Evolutionary conservation across 64 coral and sea anemone species (phyloP), one percentile per base, ranked within the genome.

Genomic region (Trachythela sp.): DNA sequence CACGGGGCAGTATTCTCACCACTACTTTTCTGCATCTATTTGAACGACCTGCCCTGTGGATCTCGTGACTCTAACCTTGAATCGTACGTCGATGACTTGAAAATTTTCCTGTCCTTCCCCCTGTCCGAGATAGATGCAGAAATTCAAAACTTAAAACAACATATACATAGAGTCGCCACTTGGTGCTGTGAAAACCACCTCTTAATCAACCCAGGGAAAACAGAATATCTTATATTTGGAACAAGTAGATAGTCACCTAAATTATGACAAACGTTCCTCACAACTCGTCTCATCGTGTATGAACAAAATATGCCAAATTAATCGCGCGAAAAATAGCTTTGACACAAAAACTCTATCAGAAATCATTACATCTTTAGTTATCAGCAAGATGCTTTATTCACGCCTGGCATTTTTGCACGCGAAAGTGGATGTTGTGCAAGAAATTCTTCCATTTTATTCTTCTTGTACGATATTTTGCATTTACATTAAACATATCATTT

Each of bases 141-240:
- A 64, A 70, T 88, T 24, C 67, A 39, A 34, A 70, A 43, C 37
- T 1, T 51, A n/a, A 15, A 41, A 48, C 37, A 88, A 4, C 33
- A 70, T 33, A 13, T 88, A 54, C 54, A 31, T 20, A 70, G 38
- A 88, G 86, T 70, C 52, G 34, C 54, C 9, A 88, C 15, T 26
- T 86, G 20, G 33, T 88, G 59, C 9, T 88, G 58, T 31, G 86
- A 70, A 45, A 88, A 71, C 56, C 17, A 71, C 29, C 54, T 68
- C 60, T 40, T 87, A 59, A 67, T 40, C 13, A 87, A 70, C 22
- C 36, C 37, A 41, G 86, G 24, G 15, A 59, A 59, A 59, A 71
- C 86, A 40, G 67, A 64, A 39, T 87, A 49, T 15, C 5, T 87
- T 1, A 10, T 70, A 20, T 38, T 38, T 0, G 86, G 31, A 54